phyloP scores from a whole-genome alignment of 2,888 invertebrate species.

The Ecdyonurus torrentis region DNA sequence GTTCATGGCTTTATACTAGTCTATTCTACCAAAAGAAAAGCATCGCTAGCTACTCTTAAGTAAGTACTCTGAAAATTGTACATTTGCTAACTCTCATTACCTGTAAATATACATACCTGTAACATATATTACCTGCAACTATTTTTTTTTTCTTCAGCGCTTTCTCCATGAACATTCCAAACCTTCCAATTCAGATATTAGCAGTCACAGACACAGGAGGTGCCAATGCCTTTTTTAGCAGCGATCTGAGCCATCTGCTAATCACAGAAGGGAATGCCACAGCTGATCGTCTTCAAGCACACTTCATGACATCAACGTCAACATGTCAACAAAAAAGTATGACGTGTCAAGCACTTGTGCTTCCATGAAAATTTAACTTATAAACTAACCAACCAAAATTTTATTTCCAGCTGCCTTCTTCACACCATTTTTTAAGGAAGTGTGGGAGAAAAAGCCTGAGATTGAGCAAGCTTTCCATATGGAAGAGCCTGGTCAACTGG shows the following conservation, averaged over 20 bases:
- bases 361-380: background rate
- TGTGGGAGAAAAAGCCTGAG: constrained; percentile 90
- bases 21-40: constrained; percentile 87
- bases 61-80: too few species aligned
- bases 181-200: constrained; percentile 84
- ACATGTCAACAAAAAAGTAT: constrained; percentile 75
- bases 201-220: constrained; percentile 83
- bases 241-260: constrained; percentile 73
- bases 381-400: too few species aligned
- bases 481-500: constrained; percentile 47
- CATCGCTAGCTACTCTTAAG: constrained; percentile 84
- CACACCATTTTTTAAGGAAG: constrained; percentile 90
- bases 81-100: too few species aligned
- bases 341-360: constrained; percentile 21
- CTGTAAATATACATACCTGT: too few species aligned
- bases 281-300: constrained; percentile 75
- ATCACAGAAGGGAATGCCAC: constrained; percentile 87
- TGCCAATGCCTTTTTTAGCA: constrained; percentile 77
- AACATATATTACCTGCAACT: too few species aligned
- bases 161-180: constrained; percentile 83
- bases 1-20: constrained; percentile 91
- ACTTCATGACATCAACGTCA: constrained; percentile 80
- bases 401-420: constrained; percentile 66
- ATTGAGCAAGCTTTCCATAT: constrained; percentile 84
- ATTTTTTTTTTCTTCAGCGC: constrained; percentile 39